Conservation (phyloP, 2,113 vertebrate genomes). For the Arvicanthis niloticus region DNA sequence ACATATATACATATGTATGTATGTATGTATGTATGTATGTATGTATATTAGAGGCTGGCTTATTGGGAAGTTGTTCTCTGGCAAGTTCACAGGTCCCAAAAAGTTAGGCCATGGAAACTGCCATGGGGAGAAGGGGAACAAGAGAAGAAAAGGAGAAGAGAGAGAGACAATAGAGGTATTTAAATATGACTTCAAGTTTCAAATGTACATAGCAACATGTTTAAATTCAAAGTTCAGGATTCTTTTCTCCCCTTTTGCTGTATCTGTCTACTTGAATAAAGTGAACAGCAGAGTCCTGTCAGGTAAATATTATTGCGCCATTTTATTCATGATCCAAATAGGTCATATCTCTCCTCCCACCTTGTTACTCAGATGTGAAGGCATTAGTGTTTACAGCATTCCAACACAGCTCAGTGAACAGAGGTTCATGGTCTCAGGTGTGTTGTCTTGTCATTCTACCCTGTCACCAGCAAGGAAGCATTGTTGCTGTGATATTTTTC, state of each 20-base stretch:
- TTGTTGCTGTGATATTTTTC: slow-evolving; percentile 47
- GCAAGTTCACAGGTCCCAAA: no score
- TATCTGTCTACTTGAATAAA: slow-evolving; percentile 87
- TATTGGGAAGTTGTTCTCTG: no score
- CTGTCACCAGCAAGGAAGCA: not conserved
- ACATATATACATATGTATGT: no score
- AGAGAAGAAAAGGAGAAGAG: no score
- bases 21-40: no score
- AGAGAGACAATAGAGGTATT: not conserved
- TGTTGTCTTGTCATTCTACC: slow-evolving; percentile 41
- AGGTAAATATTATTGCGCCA: slow-evolving; percentile 85
- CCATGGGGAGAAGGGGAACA: no score
- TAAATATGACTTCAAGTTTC: not conserved
- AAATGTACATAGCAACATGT: not conserved
- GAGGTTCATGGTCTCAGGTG: slow-evolving; percentile 31
- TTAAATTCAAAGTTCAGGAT: slow-evolving; percentile 42
- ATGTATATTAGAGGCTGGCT: no score
- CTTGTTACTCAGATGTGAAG: slow-evolving; percentile 58
- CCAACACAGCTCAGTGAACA: rapidly evolving
- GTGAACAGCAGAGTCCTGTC: slow-evolving; percentile 82
- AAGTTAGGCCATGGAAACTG: no score
- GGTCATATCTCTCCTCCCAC: slow-evolving; percentile 34
- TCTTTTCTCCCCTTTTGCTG: slow-evolving; percentile 77
- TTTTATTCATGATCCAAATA: slow-evolving; percentile 29
- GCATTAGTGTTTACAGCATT: slow-evolving; percentile 31